These are phyloP conservation scores for Eciton burchellii DNA, from an alignment of 1,140 invertebrate species.

Conservation along the genomic window DNA sequence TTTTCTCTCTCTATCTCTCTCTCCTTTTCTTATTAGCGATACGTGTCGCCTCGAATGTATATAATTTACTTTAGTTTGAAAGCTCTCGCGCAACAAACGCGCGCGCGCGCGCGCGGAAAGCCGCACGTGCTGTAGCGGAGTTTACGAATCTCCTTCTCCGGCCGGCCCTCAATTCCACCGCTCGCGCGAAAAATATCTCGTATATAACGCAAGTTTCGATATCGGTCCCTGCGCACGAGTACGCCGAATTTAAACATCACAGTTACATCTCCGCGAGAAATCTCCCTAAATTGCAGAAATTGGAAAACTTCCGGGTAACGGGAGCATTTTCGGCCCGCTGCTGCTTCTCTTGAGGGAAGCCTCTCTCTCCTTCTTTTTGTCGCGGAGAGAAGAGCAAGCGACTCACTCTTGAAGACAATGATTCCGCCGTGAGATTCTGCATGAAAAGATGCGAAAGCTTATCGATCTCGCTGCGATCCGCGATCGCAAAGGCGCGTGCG, in stretches of 20 bases:
- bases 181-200: slow-evolving; percentile 40
- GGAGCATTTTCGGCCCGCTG: neutral
- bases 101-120: no score
- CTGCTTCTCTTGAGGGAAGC: neutral
- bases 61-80: slow-evolving; percentile 69
- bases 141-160: slow-evolving; percentile 31
- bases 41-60: slow-evolving; percentile 62
- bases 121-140: slow-evolving; percentile 6
- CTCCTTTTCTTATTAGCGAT: slow-evolving; percentile 65
- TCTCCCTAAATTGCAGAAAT: neutral
- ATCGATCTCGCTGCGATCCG: slow-evolving; percentile 1
- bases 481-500: neutral
- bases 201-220: slow-evolving; percentile 36
- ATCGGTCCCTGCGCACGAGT: slow-evolving; percentile 4
- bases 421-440: neutral
- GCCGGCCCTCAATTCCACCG: slow-evolving; percentile 17
- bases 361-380: neutral
- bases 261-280: neutral
- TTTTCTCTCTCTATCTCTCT: no score
- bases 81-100: slow-evolving; percentile 30
- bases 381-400: neutral
- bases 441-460: slow-evolving; percentile 21
- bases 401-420: neutral
- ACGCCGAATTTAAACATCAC: slow-evolving; percentile 9
- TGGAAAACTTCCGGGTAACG: neutral